phyloP scores from a whole-genome alignment of 2,888 invertebrate species.

The Catocala nupta region DNA sequence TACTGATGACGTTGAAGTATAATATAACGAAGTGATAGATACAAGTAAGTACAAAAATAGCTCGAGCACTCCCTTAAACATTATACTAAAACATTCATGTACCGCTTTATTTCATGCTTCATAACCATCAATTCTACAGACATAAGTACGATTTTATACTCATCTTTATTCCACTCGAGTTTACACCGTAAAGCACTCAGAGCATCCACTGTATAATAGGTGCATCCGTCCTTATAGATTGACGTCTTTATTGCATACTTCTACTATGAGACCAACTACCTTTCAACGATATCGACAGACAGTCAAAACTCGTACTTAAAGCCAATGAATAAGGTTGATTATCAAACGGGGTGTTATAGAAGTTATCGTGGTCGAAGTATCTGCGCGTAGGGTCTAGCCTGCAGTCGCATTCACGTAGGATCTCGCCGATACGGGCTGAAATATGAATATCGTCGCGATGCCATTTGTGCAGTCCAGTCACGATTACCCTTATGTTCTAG shows the following conservation, averaged over 20 bases:
- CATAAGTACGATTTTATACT: slow-evolving; percentile 49
- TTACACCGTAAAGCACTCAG: slow-evolving; percentile 73
- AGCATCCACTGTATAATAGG: slow-evolving; percentile 70
- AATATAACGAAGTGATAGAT: too few relatives aligned
- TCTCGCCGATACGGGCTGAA: slow-evolving; percentile 67
- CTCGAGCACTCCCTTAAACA: neutral
- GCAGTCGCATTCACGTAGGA: slow-evolving; percentile 60
- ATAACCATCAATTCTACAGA: slow-evolving; percentile 41
- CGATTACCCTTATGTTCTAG: slow-evolving; percentile 60
- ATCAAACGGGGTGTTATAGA: slow-evolving; percentile 3
- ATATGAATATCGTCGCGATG: slow-evolving; percentile 71
- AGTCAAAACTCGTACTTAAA: slow-evolving; percentile 30
- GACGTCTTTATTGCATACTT: slow-evolving; percentile 76
- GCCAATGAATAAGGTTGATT: slow-evolving; percentile 16
- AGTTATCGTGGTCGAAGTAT: slow-evolving; percentile 40
- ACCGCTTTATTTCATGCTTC: slow-evolving; percentile 11
- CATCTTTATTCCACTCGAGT: slow-evolving; percentile 64
- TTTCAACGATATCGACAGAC: slow-evolving; percentile 40
- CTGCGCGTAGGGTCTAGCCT: slow-evolving; percentile 44
- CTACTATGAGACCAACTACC: slow-evolving; percentile 55
- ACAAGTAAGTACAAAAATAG: too few relatives aligned
- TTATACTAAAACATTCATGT: slow-evolving; percentile 2
- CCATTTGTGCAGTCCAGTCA: slow-evolving; percentile 64
- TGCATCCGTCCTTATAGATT: slow-evolving; percentile 73
- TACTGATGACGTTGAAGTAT: too few relatives aligned